These are phyloP conservation scores for Fistularia tabacaria DNA, from an alignment of 2,797 vertebrate species.

Conservation along the genomic window DNA sequence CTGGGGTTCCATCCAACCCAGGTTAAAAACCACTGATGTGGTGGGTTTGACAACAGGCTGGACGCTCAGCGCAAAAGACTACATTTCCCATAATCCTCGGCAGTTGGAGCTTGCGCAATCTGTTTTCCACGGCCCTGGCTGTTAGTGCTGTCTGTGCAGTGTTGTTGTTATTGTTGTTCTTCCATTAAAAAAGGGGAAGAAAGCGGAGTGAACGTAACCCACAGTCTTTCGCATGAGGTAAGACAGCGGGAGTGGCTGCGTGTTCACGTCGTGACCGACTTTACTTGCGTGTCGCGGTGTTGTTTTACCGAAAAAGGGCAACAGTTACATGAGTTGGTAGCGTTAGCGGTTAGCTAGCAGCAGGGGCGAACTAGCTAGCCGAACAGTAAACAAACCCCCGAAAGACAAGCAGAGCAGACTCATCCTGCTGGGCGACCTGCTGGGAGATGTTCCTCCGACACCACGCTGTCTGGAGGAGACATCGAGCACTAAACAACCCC, in stretches of 20 bases:
- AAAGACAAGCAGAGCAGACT: not conserved
- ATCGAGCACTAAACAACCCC: too few relatives aligned
- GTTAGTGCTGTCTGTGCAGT: slow-evolving; percentile 33
- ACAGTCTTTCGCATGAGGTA: slow-evolving; percentile 65
- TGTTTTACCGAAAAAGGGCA: slow-evolving; percentile 18
- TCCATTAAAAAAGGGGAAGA: slow-evolving; percentile 27
- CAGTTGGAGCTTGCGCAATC: slow-evolving; percentile 64
- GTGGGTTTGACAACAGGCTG: not conserved
- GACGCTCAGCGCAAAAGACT: slow-evolving; percentile 32
- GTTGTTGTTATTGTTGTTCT: slow-evolving; percentile 53
- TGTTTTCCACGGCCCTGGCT: slow-evolving; percentile 57
- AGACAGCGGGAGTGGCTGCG: slow-evolving; percentile 7
- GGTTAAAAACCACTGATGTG: too few relatives aligned
- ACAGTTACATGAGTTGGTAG: slow-evolving; percentile 41
- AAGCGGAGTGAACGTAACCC: slow-evolving; percentile 18
- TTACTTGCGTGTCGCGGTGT: not conserved
- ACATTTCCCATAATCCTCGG: slow-evolving; percentile 57
- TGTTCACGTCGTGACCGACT: slow-evolving; percentile 5
- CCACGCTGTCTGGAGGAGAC: too few relatives aligned
- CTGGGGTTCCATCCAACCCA: too few relatives aligned
- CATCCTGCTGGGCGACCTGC: not conserved
- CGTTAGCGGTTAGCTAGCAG: slow-evolving; percentile 44
- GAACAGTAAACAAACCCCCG: slow-evolving; percentile 15
- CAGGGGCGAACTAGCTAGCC: slow-evolving; percentile 42
- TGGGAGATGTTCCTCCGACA: not conserved